Conservation (phyloP, 2,113 vertebrate species). For the Pachycephala philippinensis region DNA sequence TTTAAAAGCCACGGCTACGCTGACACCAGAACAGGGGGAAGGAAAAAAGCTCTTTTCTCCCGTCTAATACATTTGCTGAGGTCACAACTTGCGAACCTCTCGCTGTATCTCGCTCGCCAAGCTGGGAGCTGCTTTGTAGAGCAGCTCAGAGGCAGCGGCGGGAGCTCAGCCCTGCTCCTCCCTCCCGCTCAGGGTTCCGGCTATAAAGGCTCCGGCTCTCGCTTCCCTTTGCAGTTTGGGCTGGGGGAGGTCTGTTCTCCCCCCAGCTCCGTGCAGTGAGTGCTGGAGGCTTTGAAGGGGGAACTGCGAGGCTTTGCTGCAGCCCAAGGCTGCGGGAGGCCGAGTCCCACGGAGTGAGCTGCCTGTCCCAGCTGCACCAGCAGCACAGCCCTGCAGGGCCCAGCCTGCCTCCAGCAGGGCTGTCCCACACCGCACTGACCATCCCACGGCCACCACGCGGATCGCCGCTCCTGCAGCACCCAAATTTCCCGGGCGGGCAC, state of each 20-base stretch:
- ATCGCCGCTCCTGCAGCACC: not conserved
- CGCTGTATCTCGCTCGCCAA: not conserved
- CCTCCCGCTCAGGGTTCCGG: not conserved
- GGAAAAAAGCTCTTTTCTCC: not conserved
- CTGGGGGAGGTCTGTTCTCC: not conserved
- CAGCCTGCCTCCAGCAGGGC: fast-evolving
- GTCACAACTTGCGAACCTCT: conserved; percentile 22
- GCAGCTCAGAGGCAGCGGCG: not conserved
- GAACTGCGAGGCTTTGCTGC: not conserved
- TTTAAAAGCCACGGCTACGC: conserved; percentile 72
- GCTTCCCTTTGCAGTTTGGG: not conserved
- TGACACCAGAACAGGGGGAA: conserved; percentile 14
- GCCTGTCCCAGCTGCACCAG: not conserved
- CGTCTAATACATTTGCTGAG: conserved; percentile 38
- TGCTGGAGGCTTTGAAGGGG: conserved; percentile 37
- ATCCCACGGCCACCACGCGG: fast-evolving
- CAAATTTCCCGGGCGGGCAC: not conserved
- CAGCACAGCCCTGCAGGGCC: not conserved
- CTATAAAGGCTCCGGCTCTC: not conserved
- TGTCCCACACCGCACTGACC: not conserved
- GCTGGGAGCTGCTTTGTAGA: conserved; percentile 17
- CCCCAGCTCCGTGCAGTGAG: not conserved
- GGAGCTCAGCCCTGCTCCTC: conserved; percentile 4
- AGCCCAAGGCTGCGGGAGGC: not conserved
- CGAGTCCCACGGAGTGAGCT: not conserved